phyloP scores from a whole-genome alignment of 37 sponge, comb jelly and placozoan genomes.

The Agelas oroides region DNA sequence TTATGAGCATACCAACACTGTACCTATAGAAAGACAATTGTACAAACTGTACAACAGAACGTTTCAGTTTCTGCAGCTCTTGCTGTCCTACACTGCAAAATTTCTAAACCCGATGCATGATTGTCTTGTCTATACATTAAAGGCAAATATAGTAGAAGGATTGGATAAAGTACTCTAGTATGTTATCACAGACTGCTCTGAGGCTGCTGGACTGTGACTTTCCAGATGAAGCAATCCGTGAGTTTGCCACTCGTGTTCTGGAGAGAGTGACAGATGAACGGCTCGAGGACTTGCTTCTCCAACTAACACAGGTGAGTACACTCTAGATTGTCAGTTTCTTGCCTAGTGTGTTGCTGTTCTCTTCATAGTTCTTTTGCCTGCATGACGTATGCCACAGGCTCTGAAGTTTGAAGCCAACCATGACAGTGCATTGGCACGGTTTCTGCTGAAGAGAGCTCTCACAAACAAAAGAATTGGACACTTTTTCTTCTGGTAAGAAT shows the following conservation, averaged over 20 bases:
- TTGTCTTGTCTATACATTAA: no score
- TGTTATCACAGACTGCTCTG: slow-evolving; percentile 77
- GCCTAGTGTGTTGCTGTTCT: no score
- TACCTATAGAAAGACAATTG: no score
- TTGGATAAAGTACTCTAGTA: no score
- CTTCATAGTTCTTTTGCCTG: no score
- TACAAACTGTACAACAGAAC: no score
- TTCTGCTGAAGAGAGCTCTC: slow-evolving; percentile 80
- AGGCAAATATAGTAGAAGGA: no score
- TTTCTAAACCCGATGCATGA: no score
- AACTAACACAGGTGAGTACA: slow-evolving; percentile 78
- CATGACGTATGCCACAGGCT: slow-evolving; percentile 53
- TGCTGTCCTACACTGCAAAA: no score
- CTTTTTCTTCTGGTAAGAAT: slow-evolving; percentile 84
- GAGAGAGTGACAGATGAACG: slow-evolving; percentile 56
- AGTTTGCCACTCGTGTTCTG: slow-evolving; percentile 64
- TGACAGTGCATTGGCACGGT: slow-evolving; percentile 80
- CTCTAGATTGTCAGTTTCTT: no score
- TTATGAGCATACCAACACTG: no score
- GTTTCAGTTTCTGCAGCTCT: no score
- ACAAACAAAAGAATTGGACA: slow-evolving; percentile 81
- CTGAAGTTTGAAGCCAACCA: slow-evolving; percentile 89
- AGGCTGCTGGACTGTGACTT: slow-evolving; percentile 69
- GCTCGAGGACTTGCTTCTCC: slow-evolving; percentile 76
- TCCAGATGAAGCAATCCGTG: slow-evolving; percentile 69